Percentiles rank a stretch among this genome's conserved stretches.
phyloP scores from a whole-genome alignment of 2,797 vertebrate species.

The Phalanger gymnotis region DNA sequence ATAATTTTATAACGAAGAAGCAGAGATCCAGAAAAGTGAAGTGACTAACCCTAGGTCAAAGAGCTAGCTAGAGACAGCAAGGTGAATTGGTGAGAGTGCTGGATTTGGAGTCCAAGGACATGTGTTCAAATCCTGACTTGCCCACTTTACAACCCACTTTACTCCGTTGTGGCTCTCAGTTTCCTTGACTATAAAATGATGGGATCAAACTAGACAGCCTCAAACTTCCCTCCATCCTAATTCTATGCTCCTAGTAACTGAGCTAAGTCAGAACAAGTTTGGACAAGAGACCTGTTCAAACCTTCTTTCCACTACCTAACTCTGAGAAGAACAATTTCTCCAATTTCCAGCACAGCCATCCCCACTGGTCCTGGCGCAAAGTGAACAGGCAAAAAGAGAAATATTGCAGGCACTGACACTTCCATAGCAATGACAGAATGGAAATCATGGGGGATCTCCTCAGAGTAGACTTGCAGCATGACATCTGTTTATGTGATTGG shows the following conservation, averaged over 20 bases:
- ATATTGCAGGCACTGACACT: neutral
- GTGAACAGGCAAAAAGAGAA: slow-evolving; percentile 15
- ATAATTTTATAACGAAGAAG: neutral
- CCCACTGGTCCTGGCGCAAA: slow-evolving; percentile 9
- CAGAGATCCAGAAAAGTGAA: neutral
- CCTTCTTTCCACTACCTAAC: neutral
- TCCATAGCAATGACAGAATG: neutral
- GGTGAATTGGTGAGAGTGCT: no score
- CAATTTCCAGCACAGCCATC: neutral
- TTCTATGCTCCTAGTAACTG: neutral
- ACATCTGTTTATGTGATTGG: slow-evolving; percentile 28
- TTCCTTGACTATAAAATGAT: neutral
- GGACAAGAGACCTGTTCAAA: neutral
- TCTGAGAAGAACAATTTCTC: slow-evolving; percentile 5
- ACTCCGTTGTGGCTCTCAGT: neutral
- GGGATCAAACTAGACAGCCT: neutral
- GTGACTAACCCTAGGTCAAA: no score
- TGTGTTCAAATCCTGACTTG: no score
- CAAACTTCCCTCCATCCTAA: neutral
- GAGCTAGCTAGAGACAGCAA: no score
- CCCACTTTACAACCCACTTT: no score
- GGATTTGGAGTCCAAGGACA: no score
- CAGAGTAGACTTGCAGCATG: neutral
- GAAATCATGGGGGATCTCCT: neutral
- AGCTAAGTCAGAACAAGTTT: neutral